A percentile compares a stretch with the other conserved stretches of the same genome.
phyloP scores from a whole-genome alignment of 2,797 vertebrate genomes.

The Hoplostethus atlanticus region DNA sequence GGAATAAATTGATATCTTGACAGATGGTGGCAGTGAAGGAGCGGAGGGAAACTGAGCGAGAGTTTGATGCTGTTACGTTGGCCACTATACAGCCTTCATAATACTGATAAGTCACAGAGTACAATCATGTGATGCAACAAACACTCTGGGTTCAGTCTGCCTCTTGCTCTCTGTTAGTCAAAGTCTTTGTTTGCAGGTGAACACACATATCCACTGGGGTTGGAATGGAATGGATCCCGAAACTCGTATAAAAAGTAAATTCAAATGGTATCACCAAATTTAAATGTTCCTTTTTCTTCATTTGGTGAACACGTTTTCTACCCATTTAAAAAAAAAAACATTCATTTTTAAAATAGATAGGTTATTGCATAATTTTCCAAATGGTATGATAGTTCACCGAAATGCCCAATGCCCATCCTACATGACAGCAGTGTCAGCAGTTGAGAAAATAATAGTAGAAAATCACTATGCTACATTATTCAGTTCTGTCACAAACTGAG shows the following conservation, averaged over 20 bases:
- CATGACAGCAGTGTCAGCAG: background rate
- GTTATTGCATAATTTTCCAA: too few relatives aligned
- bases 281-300: too few relatives aligned
- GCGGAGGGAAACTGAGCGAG: constrained; percentile 18
- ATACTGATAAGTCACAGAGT: constrained; percentile 30
- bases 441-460: constrained; percentile 4
- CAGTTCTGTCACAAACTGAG: background rate
- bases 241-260: too few relatives aligned
- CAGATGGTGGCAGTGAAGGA: constrained; percentile 56
- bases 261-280: too few relatives aligned
- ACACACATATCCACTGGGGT: too few relatives aligned
- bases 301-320: too few relatives aligned
- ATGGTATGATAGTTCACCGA: too few relatives aligned
- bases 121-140: constrained; percentile 22
- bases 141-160: background rate
- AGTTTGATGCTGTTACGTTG: constrained; percentile 16
- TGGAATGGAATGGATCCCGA: too few relatives aligned
- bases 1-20: constrained; percentile 58
- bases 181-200: too few relatives aligned
- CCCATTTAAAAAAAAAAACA: too few relatives aligned
- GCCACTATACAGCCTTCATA: constrained; percentile 38
- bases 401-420: too few relatives aligned
- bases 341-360: too few relatives aligned
- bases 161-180: background rate
- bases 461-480: background rate